Percentiles rank a stretch among this genome's conserved stretches.
Evolutionary conservation across 1,140 invertebrate species (phyloP).

Genomic region (Saccostrea cuccullata): DNA sequence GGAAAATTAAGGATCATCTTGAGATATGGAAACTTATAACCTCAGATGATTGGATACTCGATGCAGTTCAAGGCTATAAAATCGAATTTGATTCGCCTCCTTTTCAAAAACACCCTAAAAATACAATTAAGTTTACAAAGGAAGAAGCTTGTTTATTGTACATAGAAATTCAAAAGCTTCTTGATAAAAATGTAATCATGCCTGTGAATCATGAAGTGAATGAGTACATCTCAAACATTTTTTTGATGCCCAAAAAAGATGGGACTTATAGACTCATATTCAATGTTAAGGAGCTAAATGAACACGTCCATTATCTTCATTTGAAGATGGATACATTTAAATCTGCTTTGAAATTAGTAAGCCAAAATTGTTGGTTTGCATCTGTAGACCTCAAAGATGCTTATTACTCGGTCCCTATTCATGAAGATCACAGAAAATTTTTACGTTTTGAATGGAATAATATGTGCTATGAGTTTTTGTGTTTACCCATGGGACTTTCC

Average conservation of each 20-base stretch:
- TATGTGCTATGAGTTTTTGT: too few species aligned
- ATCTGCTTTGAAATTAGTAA: constrained; percentile 51
- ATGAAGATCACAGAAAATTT: constrained; percentile 50
- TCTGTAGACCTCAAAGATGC: constrained; percentile 58
- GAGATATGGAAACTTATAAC: too few species aligned
- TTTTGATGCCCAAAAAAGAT: constrained; percentile 60
- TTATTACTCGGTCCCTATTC: constrained; percentile 56
- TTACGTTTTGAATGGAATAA: constrained; percentile 56
- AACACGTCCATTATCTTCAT: constrained; percentile 60
- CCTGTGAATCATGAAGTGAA: constrained; percentile 49
- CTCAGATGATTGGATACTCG: too few species aligned
- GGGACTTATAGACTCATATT: constrained; percentile 59
- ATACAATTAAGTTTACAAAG: not conserved
- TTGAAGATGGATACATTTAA: constrained; percentile 66
- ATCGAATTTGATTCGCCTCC: too few species aligned
- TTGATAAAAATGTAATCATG: constrained; percentile 20
- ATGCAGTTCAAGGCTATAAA: too few species aligned
- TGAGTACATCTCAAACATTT: constrained; percentile 62
- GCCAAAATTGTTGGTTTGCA: too few species aligned
- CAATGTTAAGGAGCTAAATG: constrained; percentile 61
- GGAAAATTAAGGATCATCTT: too few species aligned
- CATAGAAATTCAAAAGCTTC: constrained; percentile 27
- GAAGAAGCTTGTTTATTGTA: constrained; percentile 27
- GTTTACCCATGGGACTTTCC: too few species aligned
- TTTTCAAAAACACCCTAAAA: too few species aligned